Evolutionary conservation across 2,888 invertebrate genomes (phyloP), one percentile per base, ranked within the genome.

Genomic region (Ellobium chinense): DNA sequence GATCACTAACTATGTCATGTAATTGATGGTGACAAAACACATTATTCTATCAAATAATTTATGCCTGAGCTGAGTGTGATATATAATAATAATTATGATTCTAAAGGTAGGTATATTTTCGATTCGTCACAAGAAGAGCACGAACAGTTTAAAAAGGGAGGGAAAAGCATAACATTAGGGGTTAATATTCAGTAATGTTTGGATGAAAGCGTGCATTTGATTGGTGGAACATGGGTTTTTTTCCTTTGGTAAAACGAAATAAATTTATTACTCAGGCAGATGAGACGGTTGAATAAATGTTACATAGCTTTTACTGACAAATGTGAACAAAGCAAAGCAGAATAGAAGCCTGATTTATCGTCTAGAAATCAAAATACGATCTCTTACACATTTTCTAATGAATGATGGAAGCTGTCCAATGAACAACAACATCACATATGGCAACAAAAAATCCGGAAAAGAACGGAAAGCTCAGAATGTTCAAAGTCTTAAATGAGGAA

Each of bases 171-270:
- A 46, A 12, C 46, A 7, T 46, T 46, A 18, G 46, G 18, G 18
- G 7, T 46, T 12, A 46, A 46, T 46, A 18, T 46, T 46, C 9
- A 12, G 18, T 46, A 46, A 46, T n/a, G n/a, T n/a, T 60, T 24
- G 7, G 78, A 29, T 68, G 78, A 54, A 36, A 78, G 21, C 5
- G 39, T 7, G 37, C 24, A 24, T 70, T 72, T 72, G 37, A 78
- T 78, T 78, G 78, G 78, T 39, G 14, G 36, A 72, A 29, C 12
- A 14, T 37, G 39, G 63, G 78, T 68, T 69, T 78, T 78, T 78
- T 78, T 78, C 78, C 78, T 78, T 72, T n/a, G 46, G 5, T 46
- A 56, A 76, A 46, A 56, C 54, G 34, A 65, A 65, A 66, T 18
- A 65, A 66, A 66, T 65, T n/a, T n/a, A n/a, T n/a, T n/a, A n/a